A percentile compares a stretch with the other conserved stretches of the same genome.
Conservation (phyloP, 1,140 invertebrate genomes). For the Drosophila lini region DNA sequence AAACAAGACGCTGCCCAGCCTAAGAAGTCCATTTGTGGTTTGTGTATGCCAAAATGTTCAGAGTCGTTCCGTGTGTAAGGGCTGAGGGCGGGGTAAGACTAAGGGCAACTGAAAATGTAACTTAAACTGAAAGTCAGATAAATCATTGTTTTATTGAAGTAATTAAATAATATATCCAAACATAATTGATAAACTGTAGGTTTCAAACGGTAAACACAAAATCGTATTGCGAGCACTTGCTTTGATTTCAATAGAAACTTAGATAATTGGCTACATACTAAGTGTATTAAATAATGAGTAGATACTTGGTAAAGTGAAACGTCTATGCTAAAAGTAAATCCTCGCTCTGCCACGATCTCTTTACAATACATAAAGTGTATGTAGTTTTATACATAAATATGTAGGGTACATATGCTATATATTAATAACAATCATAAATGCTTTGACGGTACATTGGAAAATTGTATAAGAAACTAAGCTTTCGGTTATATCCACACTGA, state of each 20-base stretch:
- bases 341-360: conserved; percentile 20
- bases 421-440: conserved; percentile 82
- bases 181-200: conserved; percentile 56
- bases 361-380: conserved; percentile 20
- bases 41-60: conserved; percentile 49
- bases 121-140: conserved; percentile 23
- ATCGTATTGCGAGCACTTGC: conserved; percentile 49
- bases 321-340: conserved; percentile 48
- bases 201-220: conserved; percentile 72
- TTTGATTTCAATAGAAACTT: conserved; percentile 52
- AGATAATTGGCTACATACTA: conserved; percentile 41
- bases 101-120: conserved; percentile 8
- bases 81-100: conserved; percentile 1
- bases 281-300: conserved; percentile 68
- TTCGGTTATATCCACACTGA: conserved; percentile 50
- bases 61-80: conserved; percentile 21
- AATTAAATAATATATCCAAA: conserved; percentile 74
- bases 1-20: conserved; percentile 71
- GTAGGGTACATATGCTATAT: conserved; percentile 62
- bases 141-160: conserved; percentile 63
- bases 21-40: conserved; percentile 40
- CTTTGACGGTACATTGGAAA: conserved; percentile 82
- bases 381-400: conserved; percentile 31
- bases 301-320: conserved; percentile 48
- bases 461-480: conserved; percentile 73